A percentile compares a stretch with the other conserved stretches of the same genome.
These are phyloP conservation scores for Napeogenes inachia DNA, from an alignment of 2,888 invertebrate species.

Conservation along the genomic window DNA sequence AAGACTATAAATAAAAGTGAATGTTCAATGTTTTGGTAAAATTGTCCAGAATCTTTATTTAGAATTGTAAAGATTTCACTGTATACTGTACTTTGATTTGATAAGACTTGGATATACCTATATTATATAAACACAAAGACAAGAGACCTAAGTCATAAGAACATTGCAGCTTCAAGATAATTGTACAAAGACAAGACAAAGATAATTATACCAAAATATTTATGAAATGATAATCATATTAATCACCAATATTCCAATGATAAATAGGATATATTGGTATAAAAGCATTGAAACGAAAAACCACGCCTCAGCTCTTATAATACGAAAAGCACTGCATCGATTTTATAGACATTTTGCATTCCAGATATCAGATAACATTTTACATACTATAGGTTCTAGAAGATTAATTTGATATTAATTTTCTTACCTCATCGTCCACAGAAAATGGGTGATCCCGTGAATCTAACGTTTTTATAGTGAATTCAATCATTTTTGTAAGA, in stretches of 20 bases:
- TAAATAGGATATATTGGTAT: background rate
- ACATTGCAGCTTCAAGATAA: no score
- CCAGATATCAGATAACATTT: no score
- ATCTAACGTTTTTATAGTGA: slow-evolving; percentile 94
- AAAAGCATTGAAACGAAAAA: background rate
- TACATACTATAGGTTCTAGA: background rate
- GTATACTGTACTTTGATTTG: no score
- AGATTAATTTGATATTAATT: slow-evolving; percentile 15
- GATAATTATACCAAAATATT: background rate
- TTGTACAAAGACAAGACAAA: no score
- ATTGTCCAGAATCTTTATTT: no score
- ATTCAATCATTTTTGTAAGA: slow-evolving; percentile 80
- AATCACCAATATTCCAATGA: slow-evolving; percentile 1
- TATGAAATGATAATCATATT: background rate
- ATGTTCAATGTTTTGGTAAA: no score
- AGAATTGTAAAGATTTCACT: no score
- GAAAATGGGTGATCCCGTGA: slow-evolving; percentile 89
- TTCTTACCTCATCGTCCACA: slow-evolving; percentile 90
- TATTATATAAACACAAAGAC: no score
- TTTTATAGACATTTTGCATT: slow-evolving; percentile 2
- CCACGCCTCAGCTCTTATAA: slow-evolving; percentile 12
- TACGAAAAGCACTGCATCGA: slow-evolving; percentile 7
- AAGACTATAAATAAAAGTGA: no score
- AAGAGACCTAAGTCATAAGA: no score
- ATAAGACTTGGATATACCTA: no score